Base-by-base conservation (phyloP, 2,797 vertebrate genomes). In the Falco berigora region DNA sequence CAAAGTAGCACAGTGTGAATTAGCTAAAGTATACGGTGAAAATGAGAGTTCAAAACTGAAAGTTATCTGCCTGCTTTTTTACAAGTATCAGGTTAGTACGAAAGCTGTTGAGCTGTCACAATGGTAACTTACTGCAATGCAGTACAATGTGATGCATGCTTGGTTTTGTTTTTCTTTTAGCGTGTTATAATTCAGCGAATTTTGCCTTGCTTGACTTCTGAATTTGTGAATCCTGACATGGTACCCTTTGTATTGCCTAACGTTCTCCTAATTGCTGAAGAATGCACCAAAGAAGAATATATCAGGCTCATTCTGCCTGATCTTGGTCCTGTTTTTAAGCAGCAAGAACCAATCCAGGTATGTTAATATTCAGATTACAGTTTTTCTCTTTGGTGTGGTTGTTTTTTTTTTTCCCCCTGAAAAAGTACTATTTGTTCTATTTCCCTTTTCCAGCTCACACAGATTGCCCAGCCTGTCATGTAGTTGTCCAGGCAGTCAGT, bases 191-290 rank as follows among this genome's bases (percentile, higher is more conserved):
- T 99, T 63, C 98, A 99, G 89, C 98, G 99, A 59, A 99, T 99
- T 98, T 97, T 99, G 77, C 99, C 99, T 9, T 98, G 98, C 28
- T 97, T 99, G 97, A 99, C 98, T 36, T 99, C 99, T 1, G 99
- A 99, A 96, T 99, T 99, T 86, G 98, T 99, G 92, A 99, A 99
- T 95, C 99, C 99, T 14, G 99, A 99, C 96, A 99, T 99, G 99
- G 99, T 99, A 93, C 99, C 99, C 58, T 99, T 99, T 74, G 98
- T 99, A 91, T 97, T 99, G 91, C 99, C 99, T 88, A 99, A 99
- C 3, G 99, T 99, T 96, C 98, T 99, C 92, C 98, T 99, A 24
- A 99, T 99, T 83, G 99, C 99, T 4, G 99, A 99, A 89, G 99
- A 99, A 68, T 99, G 99, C 96, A 99, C 99, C 95, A 99, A 99